Conservation (phyloP, 2,797 vertebrate species). For the Steatocranus sp. region DNA sequence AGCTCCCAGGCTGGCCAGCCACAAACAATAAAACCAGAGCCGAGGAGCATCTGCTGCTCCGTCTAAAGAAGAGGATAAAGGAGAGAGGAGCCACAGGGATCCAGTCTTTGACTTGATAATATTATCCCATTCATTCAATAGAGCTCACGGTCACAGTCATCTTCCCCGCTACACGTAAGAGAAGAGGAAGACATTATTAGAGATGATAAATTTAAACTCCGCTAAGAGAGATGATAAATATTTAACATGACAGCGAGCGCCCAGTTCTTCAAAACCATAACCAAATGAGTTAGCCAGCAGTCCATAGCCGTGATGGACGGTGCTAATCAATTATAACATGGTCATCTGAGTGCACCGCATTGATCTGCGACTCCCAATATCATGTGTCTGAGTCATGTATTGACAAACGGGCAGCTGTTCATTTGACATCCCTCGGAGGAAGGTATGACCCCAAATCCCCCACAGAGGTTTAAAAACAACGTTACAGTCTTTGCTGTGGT, state of each 20-base stretch:
- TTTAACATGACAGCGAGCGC: background rate
- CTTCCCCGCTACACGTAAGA: background rate
- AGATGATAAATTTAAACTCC: background rate
- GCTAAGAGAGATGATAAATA: background rate
- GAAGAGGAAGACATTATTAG: background rate
- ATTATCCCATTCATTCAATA: conserved; percentile 13
- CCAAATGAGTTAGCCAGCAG: background rate
- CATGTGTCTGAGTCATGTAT: conserved; percentile 46
- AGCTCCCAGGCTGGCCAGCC: conserved; percentile 41
- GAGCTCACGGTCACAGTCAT: conserved; percentile 27
- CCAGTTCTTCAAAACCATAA: background rate
- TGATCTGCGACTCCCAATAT: conserved; percentile 51
- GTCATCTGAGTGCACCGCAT: conserved; percentile 41
- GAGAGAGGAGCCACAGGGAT: conserved; percentile 43
- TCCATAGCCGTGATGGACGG: background rate
- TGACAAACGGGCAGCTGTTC: conserved; percentile 29
- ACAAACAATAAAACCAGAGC: conserved; percentile 62
- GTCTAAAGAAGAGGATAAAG: conserved; percentile 53
- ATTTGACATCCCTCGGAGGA: conserved; percentile 42
- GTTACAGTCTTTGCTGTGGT: background rate
- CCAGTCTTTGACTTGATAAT: conserved; percentile 60
- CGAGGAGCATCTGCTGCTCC: conserved; percentile 66
- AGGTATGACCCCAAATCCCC: conserved; percentile 37
- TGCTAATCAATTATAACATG: conserved; percentile 45
- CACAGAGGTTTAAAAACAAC: background rate